phyloP scores from a whole-genome alignment of 2,888 invertebrate genomes.

The Rhagonycha lutea region DNA sequence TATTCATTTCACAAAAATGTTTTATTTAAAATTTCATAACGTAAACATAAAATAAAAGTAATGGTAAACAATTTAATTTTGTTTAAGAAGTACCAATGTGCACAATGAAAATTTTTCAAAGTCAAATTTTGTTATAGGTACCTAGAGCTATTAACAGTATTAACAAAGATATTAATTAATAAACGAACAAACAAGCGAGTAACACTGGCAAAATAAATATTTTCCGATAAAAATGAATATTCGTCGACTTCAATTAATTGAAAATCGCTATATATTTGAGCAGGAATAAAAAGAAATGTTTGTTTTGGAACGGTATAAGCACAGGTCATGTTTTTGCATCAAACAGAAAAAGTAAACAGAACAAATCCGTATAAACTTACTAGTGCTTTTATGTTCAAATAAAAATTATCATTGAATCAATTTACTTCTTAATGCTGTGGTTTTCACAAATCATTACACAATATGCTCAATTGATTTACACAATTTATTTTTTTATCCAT shows the following conservation, averaged over 20 bases:
- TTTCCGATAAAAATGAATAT: constrained; percentile 27
- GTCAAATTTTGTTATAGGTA: background rate
- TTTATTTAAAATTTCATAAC: background rate
- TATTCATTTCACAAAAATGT: background rate
- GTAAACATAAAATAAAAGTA: background rate
- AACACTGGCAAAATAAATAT: constrained; percentile 22
- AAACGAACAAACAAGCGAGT: constrained; percentile 15
- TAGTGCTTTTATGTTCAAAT: constrained; percentile 29
- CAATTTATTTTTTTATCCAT: background rate
- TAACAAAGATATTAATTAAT: constrained; percentile 18
- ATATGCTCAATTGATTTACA: background rate
- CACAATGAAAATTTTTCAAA: background rate
- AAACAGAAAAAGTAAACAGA: constrained; percentile 28
- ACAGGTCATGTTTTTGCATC: constrained; percentile 30
- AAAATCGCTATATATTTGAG: constrained; percentile 27
- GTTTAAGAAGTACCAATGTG: background rate
- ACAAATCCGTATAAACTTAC: constrained; percentile 30
- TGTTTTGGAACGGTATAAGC: constrained; percentile 23
- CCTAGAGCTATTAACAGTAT: background rate
- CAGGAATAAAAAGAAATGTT: constrained; percentile 28
- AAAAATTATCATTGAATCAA: constrained; percentile 29
- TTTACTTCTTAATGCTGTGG: constrained; percentile 23
- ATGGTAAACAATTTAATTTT: background rate
- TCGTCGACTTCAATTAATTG: constrained; percentile 26
- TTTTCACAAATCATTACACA: constrained; percentile 5